These are phyloP conservation scores for Trachemys scripta DNA, from an alignment of 2,113 vertebrate genomes.

Conservation along the genomic window DNA sequence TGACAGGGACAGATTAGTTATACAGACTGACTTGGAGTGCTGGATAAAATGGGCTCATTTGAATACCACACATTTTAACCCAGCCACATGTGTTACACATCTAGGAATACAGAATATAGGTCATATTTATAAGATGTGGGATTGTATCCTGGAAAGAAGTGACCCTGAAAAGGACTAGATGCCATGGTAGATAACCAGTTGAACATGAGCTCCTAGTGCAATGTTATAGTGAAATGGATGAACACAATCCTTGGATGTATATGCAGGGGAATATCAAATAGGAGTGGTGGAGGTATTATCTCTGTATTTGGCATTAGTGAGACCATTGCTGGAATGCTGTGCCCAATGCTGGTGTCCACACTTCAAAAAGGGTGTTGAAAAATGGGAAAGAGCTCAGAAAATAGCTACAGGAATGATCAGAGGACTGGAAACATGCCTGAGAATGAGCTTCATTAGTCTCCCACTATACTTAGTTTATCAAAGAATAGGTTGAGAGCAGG, in stretches of 20 bases:
- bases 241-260: too few relatives aligned
- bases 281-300: rapidly evolving
- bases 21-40: neutral
- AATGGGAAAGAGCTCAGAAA: neutral
- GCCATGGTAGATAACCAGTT: rapidly evolving
- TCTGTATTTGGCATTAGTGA: neutral
- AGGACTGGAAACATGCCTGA: neutral
- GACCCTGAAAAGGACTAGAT: rapidly evolving
- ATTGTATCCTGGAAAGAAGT: rapidly evolving
- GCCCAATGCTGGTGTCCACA: rapidly evolving
- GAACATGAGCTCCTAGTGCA: rapidly evolving
- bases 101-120: rapidly evolving
- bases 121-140: neutral
- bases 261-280: neutral
- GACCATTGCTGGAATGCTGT: neutral
- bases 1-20: neutral
- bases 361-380: neutral
- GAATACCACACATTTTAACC: neutral
- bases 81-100: neutral
- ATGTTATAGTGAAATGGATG: neutral
- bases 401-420: neutral
- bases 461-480: neutral
- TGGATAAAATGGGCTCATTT: neutral
- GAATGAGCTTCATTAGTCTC: neutral
- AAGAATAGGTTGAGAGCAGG: neutral